These are phyloP conservation scores for Caerostris darwini DNA, from an alignment of 1,140 invertebrate species.

Conservation along the genomic window DNA sequence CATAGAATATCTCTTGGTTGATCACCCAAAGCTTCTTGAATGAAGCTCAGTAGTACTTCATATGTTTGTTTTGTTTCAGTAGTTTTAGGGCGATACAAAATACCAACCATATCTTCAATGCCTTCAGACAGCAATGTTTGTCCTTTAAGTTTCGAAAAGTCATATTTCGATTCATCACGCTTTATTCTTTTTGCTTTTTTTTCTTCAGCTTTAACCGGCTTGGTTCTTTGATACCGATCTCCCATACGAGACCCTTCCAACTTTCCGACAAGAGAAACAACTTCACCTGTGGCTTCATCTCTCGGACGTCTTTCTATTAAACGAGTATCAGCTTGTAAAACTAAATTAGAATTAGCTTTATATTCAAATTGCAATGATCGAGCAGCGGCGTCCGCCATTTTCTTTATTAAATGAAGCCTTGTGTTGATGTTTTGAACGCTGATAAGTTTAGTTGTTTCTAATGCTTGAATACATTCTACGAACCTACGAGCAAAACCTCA, in stretches of 20 bases:
- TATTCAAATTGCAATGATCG: conserved; percentile 99
- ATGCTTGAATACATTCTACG: too few species aligned
- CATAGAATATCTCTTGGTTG: conserved; percentile 98
- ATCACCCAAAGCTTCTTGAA: conserved; percentile 98
- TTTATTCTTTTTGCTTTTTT: conserved; percentile 89
- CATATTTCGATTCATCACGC: conserved; percentile 93
- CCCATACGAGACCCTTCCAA: conserved; percentile 97
- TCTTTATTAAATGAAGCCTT: not conserved
- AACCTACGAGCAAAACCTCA: too few species aligned
- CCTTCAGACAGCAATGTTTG: conserved; percentile 92
- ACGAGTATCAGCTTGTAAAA: conserved; percentile 98
- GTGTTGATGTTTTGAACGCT: not conserved
- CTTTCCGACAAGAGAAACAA: conserved; percentile 96
- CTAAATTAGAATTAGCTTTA: conserved; percentile 99
- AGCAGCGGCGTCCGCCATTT: conserved; percentile 99
- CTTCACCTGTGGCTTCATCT: conserved; percentile 99
- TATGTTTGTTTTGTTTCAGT: conserved; percentile 98
- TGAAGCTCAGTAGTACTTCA: conserved; percentile 96
- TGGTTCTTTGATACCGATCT: conserved; percentile 93
- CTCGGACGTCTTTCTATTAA: conserved; percentile 97
- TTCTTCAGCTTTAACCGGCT: conserved; percentile 91
- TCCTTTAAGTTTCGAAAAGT: conserved; percentile 94
- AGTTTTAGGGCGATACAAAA: conserved; percentile 97
- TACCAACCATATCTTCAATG: conserved; percentile 95
- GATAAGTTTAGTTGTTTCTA: conserved; percentile 27